Conservation (phyloP, 1,140 invertebrate genomes). For the Drosophila tani region DNA sequence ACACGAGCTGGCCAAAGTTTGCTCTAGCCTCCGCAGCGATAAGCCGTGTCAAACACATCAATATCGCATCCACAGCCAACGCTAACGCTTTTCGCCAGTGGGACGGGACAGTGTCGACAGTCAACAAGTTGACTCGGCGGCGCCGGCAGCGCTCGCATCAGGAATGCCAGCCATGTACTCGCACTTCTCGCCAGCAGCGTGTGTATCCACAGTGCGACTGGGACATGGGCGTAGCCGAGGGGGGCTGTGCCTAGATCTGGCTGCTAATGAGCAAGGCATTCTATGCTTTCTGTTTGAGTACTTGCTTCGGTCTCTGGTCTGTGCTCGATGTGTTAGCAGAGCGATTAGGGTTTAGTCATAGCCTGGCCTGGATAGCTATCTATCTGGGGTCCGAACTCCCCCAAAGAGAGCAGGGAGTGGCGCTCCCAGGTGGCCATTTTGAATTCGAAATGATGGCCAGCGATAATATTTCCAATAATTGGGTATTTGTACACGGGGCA, state of each 20-base stretch:
- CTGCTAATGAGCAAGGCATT: slow-evolving; percentile 44
- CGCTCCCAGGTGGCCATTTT: slow-evolving; percentile 17
- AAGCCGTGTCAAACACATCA: slow-evolving; percentile 17
- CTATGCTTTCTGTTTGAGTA: slow-evolving; percentile 27
- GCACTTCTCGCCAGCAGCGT: background rate
- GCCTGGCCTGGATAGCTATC: background rate
- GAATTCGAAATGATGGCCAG: slow-evolving; percentile 17
- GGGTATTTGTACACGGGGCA: slow-evolving; percentile 10
- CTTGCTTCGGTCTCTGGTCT: background rate
- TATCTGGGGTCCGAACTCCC: background rate
- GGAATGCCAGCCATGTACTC: slow-evolving; percentile 44
- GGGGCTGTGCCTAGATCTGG: slow-evolving; percentile 7
- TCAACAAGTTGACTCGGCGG: slow-evolving; percentile 49
- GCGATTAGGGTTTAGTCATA: slow-evolving; percentile 31
- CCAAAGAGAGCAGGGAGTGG: background rate
- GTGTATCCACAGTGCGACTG: slow-evolving; percentile 7
- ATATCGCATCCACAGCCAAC: slow-evolving; percentile 5
- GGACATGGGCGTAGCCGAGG: slow-evolving; percentile 7
- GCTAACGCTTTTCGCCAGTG: slow-evolving; percentile 19
- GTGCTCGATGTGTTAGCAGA: slow-evolving; percentile 23
- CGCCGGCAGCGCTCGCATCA: slow-evolving; percentile 1
- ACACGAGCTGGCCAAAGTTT: slow-evolving; percentile 37
- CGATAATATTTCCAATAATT: slow-evolving; percentile 20
- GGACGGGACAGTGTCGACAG: background rate
- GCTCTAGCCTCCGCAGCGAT: slow-evolving; percentile 9